Evolutionary conservation across 2,113 vertebrate species (phyloP).

Genomic region (Symphodus melops): DNA sequence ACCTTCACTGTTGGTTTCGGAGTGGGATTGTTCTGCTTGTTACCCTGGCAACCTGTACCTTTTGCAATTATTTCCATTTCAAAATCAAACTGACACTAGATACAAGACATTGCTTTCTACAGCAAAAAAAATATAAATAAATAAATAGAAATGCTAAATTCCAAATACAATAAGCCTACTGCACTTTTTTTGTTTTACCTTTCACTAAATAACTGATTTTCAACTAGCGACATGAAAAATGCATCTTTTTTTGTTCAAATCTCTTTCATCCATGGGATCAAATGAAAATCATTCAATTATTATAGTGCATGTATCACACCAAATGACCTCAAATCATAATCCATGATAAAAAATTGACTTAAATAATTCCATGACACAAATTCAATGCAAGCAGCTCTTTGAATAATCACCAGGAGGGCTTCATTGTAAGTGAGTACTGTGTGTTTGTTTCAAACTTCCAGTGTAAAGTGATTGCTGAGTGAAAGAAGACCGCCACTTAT

Average conservation of each 20-base stretch:
- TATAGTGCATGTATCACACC: neutral
- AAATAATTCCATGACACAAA: slow-evolving; percentile 19
- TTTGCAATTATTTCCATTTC: neutral
- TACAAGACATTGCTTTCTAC: neutral
- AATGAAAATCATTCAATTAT: neutral
- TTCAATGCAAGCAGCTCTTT: neutral
- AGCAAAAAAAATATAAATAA: too few relatives aligned
- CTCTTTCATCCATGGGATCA: too few relatives aligned
- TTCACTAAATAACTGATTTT: too few relatives aligned
- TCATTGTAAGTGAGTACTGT: neutral
- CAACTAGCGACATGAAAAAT: too few relatives aligned
- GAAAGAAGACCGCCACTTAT: slow-evolving; percentile 25
- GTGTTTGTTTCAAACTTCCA: slow-evolving; percentile 49
- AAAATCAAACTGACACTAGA: neutral
- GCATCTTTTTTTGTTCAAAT: too few relatives aligned
- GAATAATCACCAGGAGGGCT: neutral
- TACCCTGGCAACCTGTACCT: slow-evolving; percentile 2
- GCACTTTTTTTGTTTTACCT: too few relatives aligned
- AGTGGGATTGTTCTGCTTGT: neutral
- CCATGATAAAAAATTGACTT: neutral
- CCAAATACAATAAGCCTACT: neutral
- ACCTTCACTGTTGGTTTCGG: neutral
- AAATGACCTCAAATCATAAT: neutral
- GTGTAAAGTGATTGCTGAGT: slow-evolving; percentile 32
- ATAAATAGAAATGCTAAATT: neutral